Percentiles rank a stretch among this genome's conserved stretches.
Conservation (phyloP, 2,113 vertebrate species). For the Micronycteris hirsuta region DNA sequence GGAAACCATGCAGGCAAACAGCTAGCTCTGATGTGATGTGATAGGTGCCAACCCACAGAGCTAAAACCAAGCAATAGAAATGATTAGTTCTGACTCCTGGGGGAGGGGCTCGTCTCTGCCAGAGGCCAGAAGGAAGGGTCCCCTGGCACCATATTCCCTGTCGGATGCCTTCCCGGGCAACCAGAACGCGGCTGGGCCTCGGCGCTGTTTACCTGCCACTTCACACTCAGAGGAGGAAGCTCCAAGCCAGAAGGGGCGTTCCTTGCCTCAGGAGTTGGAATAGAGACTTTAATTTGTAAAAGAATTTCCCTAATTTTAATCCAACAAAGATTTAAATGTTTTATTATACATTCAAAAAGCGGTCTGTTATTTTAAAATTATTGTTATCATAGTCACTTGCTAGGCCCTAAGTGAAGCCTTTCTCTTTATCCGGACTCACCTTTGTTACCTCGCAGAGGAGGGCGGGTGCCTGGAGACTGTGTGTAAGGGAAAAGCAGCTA, state of each 20-base stretch:
- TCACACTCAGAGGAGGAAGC: background rate
- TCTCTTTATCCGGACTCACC: background rate
- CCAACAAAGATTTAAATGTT: background rate
- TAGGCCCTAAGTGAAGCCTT: background rate
- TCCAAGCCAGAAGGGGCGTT: background rate
- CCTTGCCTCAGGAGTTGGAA: background rate
- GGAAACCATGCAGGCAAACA: background rate
- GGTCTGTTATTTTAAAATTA: background rate
- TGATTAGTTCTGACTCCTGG: background rate
- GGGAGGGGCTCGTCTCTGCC: too few relatives aligned
- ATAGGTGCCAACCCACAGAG: background rate
- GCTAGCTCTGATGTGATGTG: background rate
- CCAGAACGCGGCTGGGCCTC: fast-evolving
- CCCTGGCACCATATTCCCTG: too few relatives aligned
- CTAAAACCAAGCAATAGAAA: background rate
- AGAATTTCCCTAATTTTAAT: background rate
- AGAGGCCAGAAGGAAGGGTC: background rate
- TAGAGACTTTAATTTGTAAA: background rate
- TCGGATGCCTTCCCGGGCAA: background rate
- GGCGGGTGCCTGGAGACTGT: background rate
- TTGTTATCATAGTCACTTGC: background rate
- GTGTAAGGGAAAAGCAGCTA: background rate
- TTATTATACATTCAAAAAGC: background rate
- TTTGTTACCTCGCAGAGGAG: background rate
- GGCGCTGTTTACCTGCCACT: background rate